Percentiles rank a stretch among this genome's conserved stretches.
Evolutionary conservation across 1,140 invertebrate species (phyloP).

Genomic region (Rhagoletis pomonella): DNA sequence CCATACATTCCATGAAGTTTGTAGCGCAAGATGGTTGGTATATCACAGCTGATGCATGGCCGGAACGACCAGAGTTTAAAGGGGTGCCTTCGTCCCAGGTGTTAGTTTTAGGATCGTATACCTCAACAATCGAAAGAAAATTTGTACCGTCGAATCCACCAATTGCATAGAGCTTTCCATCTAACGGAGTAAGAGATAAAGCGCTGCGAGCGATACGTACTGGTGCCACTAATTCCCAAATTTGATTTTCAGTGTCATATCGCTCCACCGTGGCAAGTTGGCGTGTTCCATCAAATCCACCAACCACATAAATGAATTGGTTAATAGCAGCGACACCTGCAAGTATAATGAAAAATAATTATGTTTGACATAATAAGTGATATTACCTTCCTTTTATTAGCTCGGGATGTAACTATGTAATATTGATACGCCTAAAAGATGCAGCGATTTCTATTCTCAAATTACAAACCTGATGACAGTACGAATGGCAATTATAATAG

Average conservation of each 20-base stretch:
- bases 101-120: conserved; percentile 87
- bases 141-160: conserved; percentile 90
- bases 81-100: conserved; percentile 84
- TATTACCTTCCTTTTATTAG: too few species aligned
- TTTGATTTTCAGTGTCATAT: conserved; percentile 85
- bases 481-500: too few species aligned
- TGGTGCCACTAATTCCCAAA: conserved; percentile 82
- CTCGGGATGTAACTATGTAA: too few species aligned
- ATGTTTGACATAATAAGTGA: background rate
- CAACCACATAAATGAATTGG: conserved; percentile 89
- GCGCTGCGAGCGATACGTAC: conserved; percentile 85
- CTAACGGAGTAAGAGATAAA: conserved; percentile 86
- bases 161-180: conserved; percentile 89
- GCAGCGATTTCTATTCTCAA: too few species aligned
- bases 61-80: conserved; percentile 90
- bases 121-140: conserved; percentile 89
- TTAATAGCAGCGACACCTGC: conserved; percentile 85
- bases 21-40: conserved; percentile 80
- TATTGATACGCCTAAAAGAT: too few species aligned
- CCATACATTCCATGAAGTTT: conserved; percentile 76
- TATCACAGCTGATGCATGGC: conserved; percentile 91
- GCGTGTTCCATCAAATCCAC: conserved; percentile 86
- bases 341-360: conserved; percentile 55
- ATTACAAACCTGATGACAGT: too few species aligned
- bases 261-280: conserved; percentile 87